phyloP scores from a whole-genome alignment of 1,140 invertebrate genomes.

The Macrobrachium rosenbergii region DNA sequence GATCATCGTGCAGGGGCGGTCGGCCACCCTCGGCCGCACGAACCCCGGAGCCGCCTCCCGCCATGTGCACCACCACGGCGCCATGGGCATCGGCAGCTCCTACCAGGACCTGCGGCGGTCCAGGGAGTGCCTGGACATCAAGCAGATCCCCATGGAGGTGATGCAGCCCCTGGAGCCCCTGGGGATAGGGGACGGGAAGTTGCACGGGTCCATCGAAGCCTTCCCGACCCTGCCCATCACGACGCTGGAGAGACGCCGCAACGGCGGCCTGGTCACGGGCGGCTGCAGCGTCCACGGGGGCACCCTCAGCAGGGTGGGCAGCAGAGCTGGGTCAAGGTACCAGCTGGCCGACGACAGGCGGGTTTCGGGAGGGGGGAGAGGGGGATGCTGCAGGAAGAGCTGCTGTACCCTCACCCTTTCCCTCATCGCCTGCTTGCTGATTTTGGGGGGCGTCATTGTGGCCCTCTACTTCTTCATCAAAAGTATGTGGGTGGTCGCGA shows the following conservation, averaged over 20 bases:
- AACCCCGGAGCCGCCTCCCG: background rate
- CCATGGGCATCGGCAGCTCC: slow-evolving; percentile 51
- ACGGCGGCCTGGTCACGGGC: slow-evolving; percentile 47
- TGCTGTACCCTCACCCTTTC: slow-evolving; percentile 64
- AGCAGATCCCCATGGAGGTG: slow-evolving; percentile 46
- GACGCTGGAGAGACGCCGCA: slow-evolving; percentile 56
- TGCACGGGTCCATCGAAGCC: slow-evolving; percentile 36
- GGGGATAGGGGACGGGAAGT: slow-evolving; percentile 18
- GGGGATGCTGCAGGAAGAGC: slow-evolving; percentile 52
- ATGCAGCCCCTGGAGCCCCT: slow-evolving; percentile 49
- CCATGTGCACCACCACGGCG: background rate
- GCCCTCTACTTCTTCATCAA: slow-evolving; percentile 76
- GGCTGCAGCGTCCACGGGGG: slow-evolving; percentile 53
- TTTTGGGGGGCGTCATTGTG: slow-evolving; percentile 74
- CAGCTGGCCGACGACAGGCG: slow-evolving; percentile 42
- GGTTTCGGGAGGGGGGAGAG: background rate
- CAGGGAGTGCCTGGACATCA: slow-evolving; percentile 46
- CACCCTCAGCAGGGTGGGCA: slow-evolving; percentile 23
- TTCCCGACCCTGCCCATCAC: slow-evolving; percentile 38
- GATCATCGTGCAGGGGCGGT: slow-evolving; percentile 47
- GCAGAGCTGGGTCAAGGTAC: slow-evolving; percentile 47
- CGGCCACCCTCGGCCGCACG: slow-evolving; percentile 53
- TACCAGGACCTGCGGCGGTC: slow-evolving; percentile 57
- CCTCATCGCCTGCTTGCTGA: slow-evolving; percentile 61
- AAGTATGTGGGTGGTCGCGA: slow-evolving; percentile 72